Base-by-base conservation (phyloP, 2,797 vertebrate species). In the Neoniphon sammara region DNA sequence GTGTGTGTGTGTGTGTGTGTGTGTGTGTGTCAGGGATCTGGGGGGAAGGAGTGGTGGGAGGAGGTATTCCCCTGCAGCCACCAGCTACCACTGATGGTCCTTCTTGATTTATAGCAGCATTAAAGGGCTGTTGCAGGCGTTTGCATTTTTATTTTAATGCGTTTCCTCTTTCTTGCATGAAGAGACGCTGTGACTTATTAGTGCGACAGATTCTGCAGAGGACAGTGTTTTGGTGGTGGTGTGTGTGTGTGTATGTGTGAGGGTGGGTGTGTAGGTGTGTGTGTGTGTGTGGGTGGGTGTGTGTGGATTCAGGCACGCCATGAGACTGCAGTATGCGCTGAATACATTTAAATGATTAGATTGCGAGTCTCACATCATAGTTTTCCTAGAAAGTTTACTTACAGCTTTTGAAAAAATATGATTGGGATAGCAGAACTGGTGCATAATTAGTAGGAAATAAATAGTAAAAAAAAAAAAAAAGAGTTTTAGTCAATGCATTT, bases 141-240 rank as follows among this genome's bases (percentile, higher is more conserved):
- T 91, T 90, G 87, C 85, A 87, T 88, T 90, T 89, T 34, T 89
- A 84, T 81, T 88, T 89, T 89, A 86, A 89, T 83, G 81, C 53
- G 34, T 83, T 90, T 92, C 85, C 83, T 91, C 81, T 87, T 77
- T 68, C 80, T 77, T 78, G 86, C 82, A 82, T 78, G 81, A 81
- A 82, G 79, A 87, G 85, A 87, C 46, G 63, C 84, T 64, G 72
- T 87, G 74, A 87, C 82, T 91, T 86, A 89, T 91, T 90, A 86
- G 78, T 84, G 80, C 66, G 67, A 74, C 78, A 62, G 65, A 78
- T 85, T 80, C 80, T 82, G 73, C 70, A 75, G 80, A 84, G 83
- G 75, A 85, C 77, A 76, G 75, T 67, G 79, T 72, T 81, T 78
- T 61, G 73, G 52, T 77, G 31, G 25, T 39, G 42, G 69, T 77